Evolutionary conservation across 2,888 invertebrate genomes (phyloP).

Genomic region (Cantharis lateralis): DNA sequence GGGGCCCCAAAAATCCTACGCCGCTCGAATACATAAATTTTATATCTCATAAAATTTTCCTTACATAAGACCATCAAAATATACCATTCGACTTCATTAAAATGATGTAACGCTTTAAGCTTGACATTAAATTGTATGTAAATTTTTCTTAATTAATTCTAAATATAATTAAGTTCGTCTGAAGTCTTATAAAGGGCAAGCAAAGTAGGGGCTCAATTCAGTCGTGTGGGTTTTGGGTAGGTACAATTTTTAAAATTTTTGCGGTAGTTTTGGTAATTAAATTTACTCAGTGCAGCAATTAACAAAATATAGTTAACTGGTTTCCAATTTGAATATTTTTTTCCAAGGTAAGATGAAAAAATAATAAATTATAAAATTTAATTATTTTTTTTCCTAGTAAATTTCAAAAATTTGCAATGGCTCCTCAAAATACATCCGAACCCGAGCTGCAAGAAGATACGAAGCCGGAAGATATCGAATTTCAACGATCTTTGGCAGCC

Average conservation of each 20-base stretch:
- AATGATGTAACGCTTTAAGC: not conserved
- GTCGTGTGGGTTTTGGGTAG: not conserved
- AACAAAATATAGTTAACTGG: not conserved
- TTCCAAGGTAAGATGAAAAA: not conserved
- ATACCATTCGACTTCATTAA: not conserved
- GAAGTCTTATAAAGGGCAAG: not conserved
- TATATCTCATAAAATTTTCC: not conserved
- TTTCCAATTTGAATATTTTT: not conserved
- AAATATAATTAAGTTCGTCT: not conserved
- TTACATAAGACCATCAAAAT: not conserved
- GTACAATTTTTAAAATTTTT: not conserved
- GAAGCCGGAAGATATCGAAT: slow-evolving; percentile 44
- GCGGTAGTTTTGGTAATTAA: not conserved
- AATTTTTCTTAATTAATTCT: not conserved
- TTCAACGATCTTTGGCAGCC: slow-evolving; percentile 32
- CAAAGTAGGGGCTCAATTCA: not conserved
- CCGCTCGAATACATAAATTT: not conserved
- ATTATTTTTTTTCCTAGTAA: not conserved
- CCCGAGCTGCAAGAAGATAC: not conserved
- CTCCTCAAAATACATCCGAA: slow-evolving; percentile 11
- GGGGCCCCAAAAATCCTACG: not conserved
- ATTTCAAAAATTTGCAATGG: not conserved
- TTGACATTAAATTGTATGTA: slow-evolving; percentile 1
- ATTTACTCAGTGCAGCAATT: not conserved
- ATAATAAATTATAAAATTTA: not conserved